Base-by-base conservation (phyloP, 2,888 invertebrate species). In the Ochropacha duplaris region DNA sequence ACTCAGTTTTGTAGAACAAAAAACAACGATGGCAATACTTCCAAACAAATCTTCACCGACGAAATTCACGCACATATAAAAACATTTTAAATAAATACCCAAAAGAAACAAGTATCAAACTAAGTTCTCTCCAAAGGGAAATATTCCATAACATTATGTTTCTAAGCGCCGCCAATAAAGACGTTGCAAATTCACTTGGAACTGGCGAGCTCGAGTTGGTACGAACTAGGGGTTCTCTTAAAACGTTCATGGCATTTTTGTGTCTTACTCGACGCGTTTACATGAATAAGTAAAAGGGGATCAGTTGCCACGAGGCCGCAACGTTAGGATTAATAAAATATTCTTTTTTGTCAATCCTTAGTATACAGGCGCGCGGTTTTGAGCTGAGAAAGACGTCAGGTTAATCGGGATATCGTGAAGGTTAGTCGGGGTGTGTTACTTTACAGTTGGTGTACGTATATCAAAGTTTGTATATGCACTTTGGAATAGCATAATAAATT, bases 211-310 rank as follows among this genome's bases (percentile, higher is more conserved):
- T 58, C 62, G 57, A 59, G 59, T 61, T 49, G 66, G 65, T 60
- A 62, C 59, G 36, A n/a, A 36, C 36, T 44, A 19, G 19, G 44
- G 44, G 16, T 14, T 19, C 44, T 19, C 19, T 9, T 55, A 22
- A 44, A 36, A 22, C 9, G 28, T 28, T 28, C 49, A 44, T 2
- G 44, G 34, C 54, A 49, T 50, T 50, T 52, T 28, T 44, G 50
- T 22, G 26, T 58, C 51, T 54, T 49, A 39, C 44, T 44, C 19
- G 52, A 62, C 61, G 57, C 64, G 56, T 61, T 67, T 65, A 62
- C 55, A 67, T 73, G 71, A 73, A 73, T 73, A 72, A 68, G 61
- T 68, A 55, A 69, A 56, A 54, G 56, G 54, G 63, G 65, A 67
- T 68, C 62, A 69, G 65, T 61, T 22, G 54, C 39, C 1, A 49